Base-by-base conservation (phyloP, 1,140 invertebrate genomes). In the Apis cerana region DNA sequence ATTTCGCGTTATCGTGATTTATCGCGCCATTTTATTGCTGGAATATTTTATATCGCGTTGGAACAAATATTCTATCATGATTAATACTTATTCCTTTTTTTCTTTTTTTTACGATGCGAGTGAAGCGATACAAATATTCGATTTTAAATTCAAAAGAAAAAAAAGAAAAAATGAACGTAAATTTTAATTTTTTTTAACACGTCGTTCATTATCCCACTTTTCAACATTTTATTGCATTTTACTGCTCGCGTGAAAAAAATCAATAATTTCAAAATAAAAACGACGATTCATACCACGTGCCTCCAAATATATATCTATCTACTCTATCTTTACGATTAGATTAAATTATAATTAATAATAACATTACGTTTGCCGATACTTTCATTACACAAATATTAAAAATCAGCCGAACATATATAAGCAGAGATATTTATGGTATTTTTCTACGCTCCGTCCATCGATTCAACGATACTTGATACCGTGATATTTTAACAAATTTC, bases 401-500 rank as follows among this genome's bases (percentile, higher is more conserved):
- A n/a, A 61, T 21, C 12, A 43, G 48, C 61, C 12, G 19, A 61
- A 61, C 71, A 3, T 23, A 48, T 2, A 67, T 68, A n/a, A 10
- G 15, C 7, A 23, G 5, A 2, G 21, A 74, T 21, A n/a, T 62
- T 48, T 62, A 75, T 33, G 15, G 7, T 33, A 33, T n/a, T 54
- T 64, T 54, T 56, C 23, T 61, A 4, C 13, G 61, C 48, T 48
- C 21, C 33, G 2, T 15, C 7, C 19, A 8, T 43, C 54, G 23
- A 69, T 69, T 59, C 54, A 69, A 59, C 17, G 61, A 23, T 19
- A 70, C 4, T 19, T 43, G 76, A 61, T 69, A 59, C 17, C 23
- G 12, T 61, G 23, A 54, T 79, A 52, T 79, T 70, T 78, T 43
- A 52, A n/a, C 50, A 21, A 59, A 61, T 61, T 58, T 69, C 33